phyloP scores from a whole-genome alignment of 2,888 invertebrate species.

The Dromius quadrimaculatus region DNA sequence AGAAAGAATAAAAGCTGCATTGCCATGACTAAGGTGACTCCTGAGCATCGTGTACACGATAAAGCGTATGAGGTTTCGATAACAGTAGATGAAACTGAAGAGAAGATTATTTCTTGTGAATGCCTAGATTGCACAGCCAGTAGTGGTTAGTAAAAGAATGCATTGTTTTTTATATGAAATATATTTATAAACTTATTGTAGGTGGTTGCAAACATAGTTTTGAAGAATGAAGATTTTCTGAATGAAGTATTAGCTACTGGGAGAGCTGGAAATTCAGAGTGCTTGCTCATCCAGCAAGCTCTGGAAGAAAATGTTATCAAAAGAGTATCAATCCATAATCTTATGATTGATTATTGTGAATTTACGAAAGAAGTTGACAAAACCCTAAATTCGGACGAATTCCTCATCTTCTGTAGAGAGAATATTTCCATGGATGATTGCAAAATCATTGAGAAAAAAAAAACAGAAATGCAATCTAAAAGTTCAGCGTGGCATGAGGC shows the following conservation, averaged over 20 bases:
- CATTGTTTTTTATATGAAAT: too few relatives aligned
- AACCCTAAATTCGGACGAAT: background rate
- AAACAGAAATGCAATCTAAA: background rate
- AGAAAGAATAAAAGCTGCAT: background rate
- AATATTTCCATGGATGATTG: background rate
- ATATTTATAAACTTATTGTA: too few relatives aligned
- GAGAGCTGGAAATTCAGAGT: too few relatives aligned
- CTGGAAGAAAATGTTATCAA: background rate
- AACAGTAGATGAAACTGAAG: background rate
- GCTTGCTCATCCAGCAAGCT: too few relatives aligned
- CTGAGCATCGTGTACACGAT: background rate
- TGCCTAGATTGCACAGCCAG: too few relatives aligned
- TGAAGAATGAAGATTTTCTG: too few relatives aligned
- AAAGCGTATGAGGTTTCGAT: background rate
- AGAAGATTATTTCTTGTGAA: background rate
- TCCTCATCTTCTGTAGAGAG: background rate
- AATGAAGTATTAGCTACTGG: too few relatives aligned
- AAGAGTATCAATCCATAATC: background rate
- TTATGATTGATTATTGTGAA: background rate
- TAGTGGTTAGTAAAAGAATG: too few relatives aligned
- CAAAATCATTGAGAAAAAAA: background rate
- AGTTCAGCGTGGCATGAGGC: background rate
- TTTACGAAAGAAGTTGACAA: background rate
- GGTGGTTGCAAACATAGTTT: too few relatives aligned
- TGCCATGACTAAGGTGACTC: background rate